Evolutionary conservation across 2,888 invertebrate species (phyloP).

Genomic region (Tubulanus polymorphus): DNA sequence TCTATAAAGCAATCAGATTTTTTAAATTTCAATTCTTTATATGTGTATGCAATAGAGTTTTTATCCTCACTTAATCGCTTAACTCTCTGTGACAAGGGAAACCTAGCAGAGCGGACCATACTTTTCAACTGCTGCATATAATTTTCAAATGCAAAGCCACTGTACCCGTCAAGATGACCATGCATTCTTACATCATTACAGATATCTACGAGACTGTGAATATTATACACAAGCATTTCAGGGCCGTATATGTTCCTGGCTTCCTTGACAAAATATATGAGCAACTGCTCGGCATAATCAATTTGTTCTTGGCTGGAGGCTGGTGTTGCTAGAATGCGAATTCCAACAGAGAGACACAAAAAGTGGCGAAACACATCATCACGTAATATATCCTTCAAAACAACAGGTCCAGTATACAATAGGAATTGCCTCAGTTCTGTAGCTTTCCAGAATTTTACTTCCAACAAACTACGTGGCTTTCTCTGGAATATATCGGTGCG

Average conservation of each 20-base stretch:
- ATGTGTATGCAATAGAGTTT: no score
- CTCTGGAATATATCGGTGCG: conserved; percentile 33
- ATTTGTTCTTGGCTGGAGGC: conserved; percentile 4
- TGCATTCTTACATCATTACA: conserved; percentile 14
- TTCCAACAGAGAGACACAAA: conserved; percentile 14
- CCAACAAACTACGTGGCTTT: conserved; percentile 27
- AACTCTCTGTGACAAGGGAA: no score
- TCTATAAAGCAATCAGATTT: no score
- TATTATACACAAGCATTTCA: conserved; percentile 22
- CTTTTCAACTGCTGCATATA: conserved; percentile 15
- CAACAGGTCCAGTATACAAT: conserved; percentile 29
- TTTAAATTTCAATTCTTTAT: no score
- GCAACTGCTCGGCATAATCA: conserved; percentile 15
- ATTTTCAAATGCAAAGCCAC: conserved; percentile 22
- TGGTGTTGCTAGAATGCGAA: conserved; percentile 11
- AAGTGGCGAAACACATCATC: conserved; percentile 17
- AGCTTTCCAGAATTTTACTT: conserved; percentile 35
- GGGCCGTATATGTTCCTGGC: conserved; percentile 13
- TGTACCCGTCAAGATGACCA: conserved; percentile 14
- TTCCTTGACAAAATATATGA: conserved; percentile 16
- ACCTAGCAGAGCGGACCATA: conserved; percentile 10
- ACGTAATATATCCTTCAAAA: conserved; percentile 9
- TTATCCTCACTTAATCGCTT: conserved; percentile 7
- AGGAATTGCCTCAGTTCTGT: conserved; percentile 35
- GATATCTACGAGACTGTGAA: conserved; percentile 17